A percentile compares a stretch with the other conserved stretches of the same genome.
These are phyloP conservation scores for Micrasema minimum DNA, from an alignment of 1,140 invertebrate genomes.

Conservation along the genomic window DNA sequence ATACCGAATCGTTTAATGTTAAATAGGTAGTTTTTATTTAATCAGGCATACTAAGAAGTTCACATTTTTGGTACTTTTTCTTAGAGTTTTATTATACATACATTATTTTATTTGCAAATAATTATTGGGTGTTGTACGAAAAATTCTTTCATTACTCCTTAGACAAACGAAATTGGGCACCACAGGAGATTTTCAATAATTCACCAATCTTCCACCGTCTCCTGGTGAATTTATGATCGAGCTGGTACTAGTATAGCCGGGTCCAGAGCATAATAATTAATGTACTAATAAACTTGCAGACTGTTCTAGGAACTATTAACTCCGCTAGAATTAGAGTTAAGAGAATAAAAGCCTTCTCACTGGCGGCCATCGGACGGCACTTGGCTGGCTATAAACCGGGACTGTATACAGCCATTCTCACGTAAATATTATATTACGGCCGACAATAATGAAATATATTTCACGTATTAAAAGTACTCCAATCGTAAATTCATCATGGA, in stretches of 20 bases:
- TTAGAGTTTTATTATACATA: no score
- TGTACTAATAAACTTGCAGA: constrained; percentile 42
- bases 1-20: no score
- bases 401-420: constrained; percentile 4
- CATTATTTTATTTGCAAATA: no score
- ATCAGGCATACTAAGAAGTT: no score
- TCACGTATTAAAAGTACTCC: no score
- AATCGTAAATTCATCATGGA: no score
- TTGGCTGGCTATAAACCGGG: constrained; percentile 33
- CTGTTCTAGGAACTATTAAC: constrained; percentile 43
- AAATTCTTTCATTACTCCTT: no score
- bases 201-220: constrained; percentile 1
- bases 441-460: no score
- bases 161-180: no score
- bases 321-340: constrained; percentile 40
- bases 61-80: no score
- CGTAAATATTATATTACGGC: not conserved
- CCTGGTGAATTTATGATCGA: constrained; percentile 7
- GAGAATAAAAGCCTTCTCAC: constrained; percentile 45
- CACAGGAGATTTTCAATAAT: not conserved
- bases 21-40: no score
- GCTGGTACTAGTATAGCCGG: constrained; percentile 22
- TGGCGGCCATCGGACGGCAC: constrained; percentile 36
- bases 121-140: no score
- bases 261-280: constrained; percentile 43